Conservation (phyloP, 2,797 vertebrate species). For the Lycodopsis pacificus region DNA sequence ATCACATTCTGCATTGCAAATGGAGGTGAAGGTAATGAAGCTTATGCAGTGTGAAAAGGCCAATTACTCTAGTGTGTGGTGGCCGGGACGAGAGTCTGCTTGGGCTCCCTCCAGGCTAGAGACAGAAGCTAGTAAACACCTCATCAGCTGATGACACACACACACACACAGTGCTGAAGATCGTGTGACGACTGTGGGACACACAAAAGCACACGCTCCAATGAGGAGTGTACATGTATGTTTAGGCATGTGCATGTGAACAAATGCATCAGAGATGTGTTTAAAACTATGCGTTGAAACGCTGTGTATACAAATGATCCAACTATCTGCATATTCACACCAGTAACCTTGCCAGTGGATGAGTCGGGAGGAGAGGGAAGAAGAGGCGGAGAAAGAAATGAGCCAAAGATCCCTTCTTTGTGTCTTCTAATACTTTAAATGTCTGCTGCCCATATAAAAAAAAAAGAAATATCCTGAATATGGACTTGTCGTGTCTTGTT, state of each 20-base stretch:
- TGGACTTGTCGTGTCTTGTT: constrained; percentile 31
- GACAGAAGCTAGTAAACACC: constrained; percentile 86
- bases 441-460: constrained; percentile 20
- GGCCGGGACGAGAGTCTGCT: constrained; percentile 75
- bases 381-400: constrained; percentile 13
- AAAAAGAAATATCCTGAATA: not conserved
- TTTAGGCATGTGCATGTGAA: not conserved
- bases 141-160: constrained; percentile 86
- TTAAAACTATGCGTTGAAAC: constrained; percentile 8
- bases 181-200: constrained; percentile 48
- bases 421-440: constrained; percentile 30
- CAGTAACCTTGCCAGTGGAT: constrained; percentile 23
- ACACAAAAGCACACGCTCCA: constrained; percentile 30
- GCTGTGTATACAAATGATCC: constrained; percentile 9
- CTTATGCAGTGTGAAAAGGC: constrained; percentile 81
- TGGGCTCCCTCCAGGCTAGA: constrained; percentile 88
- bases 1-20: constrained; percentile 84
- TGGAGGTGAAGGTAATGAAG: constrained; percentile 83
- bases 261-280: not conserved
- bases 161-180: constrained; percentile 41
- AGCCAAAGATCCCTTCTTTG: constrained; percentile 42
- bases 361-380: constrained; percentile 22
- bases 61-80: constrained; percentile 83
- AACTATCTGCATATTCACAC: constrained; percentile 34
- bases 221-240: constrained; percentile 5